Percentiles rank a stretch among this genome's conserved stretches.
Conservation (phyloP, 2,113 vertebrate genomes). For the Zosterops pallidus region DNA sequence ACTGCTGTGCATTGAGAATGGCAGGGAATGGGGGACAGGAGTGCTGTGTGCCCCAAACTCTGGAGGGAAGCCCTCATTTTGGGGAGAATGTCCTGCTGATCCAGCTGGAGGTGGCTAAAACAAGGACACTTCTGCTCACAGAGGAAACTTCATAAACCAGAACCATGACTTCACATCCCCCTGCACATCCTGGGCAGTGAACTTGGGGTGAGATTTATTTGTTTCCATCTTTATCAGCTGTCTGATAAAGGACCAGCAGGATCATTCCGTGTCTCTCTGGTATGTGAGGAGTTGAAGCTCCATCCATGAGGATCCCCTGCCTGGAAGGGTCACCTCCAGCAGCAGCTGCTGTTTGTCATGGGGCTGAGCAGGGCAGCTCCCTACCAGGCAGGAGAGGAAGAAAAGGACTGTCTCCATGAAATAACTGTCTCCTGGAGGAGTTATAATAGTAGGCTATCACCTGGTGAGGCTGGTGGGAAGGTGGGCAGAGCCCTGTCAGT, state of each 20-base stretch:
- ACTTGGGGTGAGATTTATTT: background rate
- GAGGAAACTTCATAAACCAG: background rate
- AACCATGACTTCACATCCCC: background rate
- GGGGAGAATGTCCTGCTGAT: background rate
- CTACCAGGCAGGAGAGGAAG: background rate
- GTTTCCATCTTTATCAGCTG: background rate
- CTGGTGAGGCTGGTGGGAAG: slow-evolving; percentile 12
- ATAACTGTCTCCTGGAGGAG: background rate
- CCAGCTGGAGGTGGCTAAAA: background rate
- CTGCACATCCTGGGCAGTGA: background rate
- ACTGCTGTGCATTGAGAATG: background rate
- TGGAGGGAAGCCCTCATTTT: background rate
- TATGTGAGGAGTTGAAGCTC: background rate
- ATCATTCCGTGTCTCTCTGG: background rate
- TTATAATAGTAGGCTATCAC: slow-evolving; percentile 17
- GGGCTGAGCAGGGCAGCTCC: background rate
- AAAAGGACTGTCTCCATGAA: background rate
- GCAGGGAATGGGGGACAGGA: background rate
- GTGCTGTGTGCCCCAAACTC: background rate
- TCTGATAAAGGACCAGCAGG: background rate
- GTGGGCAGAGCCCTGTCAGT: slow-evolving; percentile 27
- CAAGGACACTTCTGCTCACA: accelerated
- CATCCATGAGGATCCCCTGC: accelerated
- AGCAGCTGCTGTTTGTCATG: background rate
- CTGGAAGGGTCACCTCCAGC: background rate